Conservation (phyloP, 2,113 vertebrate species). For the Microtus richardsoni region DNA sequence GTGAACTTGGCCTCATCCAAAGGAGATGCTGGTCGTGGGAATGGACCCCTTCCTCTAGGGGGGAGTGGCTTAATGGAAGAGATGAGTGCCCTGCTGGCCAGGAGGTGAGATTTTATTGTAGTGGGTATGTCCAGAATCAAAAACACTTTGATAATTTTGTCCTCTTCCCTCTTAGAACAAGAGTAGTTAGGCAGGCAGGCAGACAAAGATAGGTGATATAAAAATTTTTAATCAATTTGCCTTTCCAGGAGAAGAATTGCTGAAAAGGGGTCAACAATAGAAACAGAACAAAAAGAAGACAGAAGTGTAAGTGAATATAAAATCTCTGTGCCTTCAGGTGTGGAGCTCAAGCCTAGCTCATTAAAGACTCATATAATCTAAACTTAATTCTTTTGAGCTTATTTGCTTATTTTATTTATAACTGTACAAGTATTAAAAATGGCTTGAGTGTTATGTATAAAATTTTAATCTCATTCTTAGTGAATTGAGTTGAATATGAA, state of each 20-base stretch:
- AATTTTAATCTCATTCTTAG: constrained; percentile 7
- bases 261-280: constrained; percentile 96
- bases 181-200: background rate
- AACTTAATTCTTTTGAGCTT: background rate
- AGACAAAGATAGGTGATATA: background rate
- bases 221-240: background rate
- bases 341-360: background rate
- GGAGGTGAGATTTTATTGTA: constrained; percentile 89
- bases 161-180: background rate
- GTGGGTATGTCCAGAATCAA: background rate
- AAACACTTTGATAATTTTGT: background rate
- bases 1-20: constrained; percentile 87
- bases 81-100: constrained; percentile 98
- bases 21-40: constrained; percentile 92
- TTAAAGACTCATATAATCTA: background rate
- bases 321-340: background rate
- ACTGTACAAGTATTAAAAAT: background rate
- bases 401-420: background rate
- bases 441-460: background rate
- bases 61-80: constrained; percentile 98
- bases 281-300: constrained; percentile 94
- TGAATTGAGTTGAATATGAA: background rate
- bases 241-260: constrained; percentile 96
- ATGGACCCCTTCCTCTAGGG: constrained; percentile 93
- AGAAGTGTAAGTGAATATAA: constrained; percentile 90